Evolutionary conservation across 2,888 invertebrate genomes (phyloP).

Genomic region (Himalopsyche tibetana): DNA sequence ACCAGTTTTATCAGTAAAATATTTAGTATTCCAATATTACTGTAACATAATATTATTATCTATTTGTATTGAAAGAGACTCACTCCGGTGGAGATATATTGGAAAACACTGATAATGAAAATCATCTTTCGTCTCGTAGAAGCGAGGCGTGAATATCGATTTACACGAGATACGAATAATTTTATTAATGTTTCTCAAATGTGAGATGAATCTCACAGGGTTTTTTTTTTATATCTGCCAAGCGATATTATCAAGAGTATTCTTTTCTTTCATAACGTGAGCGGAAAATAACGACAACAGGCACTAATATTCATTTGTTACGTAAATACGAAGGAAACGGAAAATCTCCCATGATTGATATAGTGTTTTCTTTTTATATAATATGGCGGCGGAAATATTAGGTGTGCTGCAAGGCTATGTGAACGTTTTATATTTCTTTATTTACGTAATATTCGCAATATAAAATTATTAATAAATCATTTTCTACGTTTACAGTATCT

Average conservation of each 20-base stretch:
- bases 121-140: conserved; percentile 10
- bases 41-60: background rate
- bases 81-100: background rate
- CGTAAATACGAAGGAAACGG: conserved; percentile 2
- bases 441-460: no score
- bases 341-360: background rate
- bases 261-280: background rate
- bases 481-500: no score
- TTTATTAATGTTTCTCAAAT: conserved; percentile 21
- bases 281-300: background rate
- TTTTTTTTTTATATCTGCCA: conserved; percentile 18
- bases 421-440: no score
- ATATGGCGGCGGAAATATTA: no score
- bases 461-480: no score
- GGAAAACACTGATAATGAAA: conserved; percentile 17
- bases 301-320: conserved; percentile 22
- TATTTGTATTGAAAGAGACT: background rate
- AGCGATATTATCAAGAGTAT: conserved; percentile 12
- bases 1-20: no score
- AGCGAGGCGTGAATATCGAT: conserved; percentile 34
- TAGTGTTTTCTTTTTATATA: no score
- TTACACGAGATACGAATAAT: conserved; percentile 38
- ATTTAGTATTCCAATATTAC: background rate
- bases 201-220: conserved; percentile 23
- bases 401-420: no score